Conservation (phyloP, 2,888 invertebrate genomes). For the Caenorhabditis sp. region DNA sequence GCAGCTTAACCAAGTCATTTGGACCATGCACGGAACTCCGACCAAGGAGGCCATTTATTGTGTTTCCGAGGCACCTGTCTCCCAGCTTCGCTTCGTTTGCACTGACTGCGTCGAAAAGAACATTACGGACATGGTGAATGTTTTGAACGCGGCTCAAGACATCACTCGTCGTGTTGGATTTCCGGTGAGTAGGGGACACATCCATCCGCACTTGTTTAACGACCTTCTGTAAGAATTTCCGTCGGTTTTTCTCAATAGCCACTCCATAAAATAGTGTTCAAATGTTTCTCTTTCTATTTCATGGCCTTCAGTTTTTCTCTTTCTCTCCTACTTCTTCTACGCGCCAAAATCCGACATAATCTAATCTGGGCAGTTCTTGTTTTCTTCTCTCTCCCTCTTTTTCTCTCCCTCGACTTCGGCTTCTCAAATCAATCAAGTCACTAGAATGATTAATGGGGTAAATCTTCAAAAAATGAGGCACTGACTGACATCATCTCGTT, state of each 20-base stretch:
- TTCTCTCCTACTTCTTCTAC: conserved; percentile 28
- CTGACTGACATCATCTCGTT: conserved; percentile 51
- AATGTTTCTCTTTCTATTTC: conserved; percentile 40
- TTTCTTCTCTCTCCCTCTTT: conserved; percentile 33
- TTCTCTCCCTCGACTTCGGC: conserved; percentile 16
- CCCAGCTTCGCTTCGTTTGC: conserved; percentile 77
- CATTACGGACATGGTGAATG: conserved; percentile 77
- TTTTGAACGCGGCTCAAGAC: conserved; percentile 77
- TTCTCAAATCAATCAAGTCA: conserved; percentile 46
- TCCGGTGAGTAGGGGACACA: conserved; percentile 69
- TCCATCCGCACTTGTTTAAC: background rate
- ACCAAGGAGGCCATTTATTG: conserved; percentile 69
- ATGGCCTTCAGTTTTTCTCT: conserved; percentile 38
- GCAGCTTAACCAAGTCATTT: conserved; percentile 75
- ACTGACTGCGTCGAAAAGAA: conserved; percentile 76
- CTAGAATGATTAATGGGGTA: conserved; percentile 38
- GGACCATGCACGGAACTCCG: conserved; percentile 76
- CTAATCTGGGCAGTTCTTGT: conserved; percentile 51
- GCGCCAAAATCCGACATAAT: conserved; percentile 51
- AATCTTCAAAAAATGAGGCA: conserved; percentile 44
- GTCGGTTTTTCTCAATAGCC: conserved; percentile 17
- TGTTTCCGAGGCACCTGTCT: conserved; percentile 73
- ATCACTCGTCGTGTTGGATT: conserved; percentile 76
- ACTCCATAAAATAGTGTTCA: conserved; percentile 42
- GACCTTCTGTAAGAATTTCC: background rate